Conservation (phyloP, 2,113 vertebrate genomes). For the Sterna hirundo region DNA sequence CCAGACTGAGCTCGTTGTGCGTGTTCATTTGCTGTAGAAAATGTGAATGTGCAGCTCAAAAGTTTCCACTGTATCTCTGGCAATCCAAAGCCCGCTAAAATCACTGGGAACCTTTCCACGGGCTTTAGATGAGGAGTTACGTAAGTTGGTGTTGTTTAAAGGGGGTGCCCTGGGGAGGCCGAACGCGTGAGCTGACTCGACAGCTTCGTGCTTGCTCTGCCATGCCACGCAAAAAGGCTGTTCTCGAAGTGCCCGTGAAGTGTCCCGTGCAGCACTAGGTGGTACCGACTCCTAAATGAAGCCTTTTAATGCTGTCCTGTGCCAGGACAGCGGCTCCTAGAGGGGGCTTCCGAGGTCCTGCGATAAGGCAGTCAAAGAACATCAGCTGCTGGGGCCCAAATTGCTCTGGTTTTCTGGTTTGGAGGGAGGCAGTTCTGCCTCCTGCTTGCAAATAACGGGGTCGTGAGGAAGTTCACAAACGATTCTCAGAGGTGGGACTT, state of each 20-base stretch:
- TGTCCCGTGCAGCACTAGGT: background rate
- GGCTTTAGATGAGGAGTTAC: background rate
- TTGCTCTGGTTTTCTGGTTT: background rate
- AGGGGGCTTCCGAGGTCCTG: background rate
- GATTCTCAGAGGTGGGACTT: background rate
- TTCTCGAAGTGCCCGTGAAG: background rate
- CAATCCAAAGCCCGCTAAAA: background rate
- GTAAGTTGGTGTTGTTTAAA: background rate
- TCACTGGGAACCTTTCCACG: background rate
- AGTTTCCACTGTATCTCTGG: conserved; percentile 16
- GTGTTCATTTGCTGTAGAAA: background rate
- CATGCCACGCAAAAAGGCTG: background rate
- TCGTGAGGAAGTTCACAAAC: background rate
- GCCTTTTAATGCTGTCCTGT: background rate
- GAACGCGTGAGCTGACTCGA: background rate
- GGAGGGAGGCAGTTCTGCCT: background rate
- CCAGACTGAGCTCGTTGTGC: background rate
- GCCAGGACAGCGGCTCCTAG: background rate
- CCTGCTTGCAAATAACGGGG: background rate
- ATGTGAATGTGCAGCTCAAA: background rate
- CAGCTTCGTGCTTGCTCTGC: background rate
- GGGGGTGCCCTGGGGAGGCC: background rate
- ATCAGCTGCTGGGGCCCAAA: background rate
- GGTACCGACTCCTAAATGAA: background rate
- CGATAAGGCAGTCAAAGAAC: background rate